phyloP scores from a whole-genome alignment of 2,888 invertebrate genomes.

The Pediacus dermestoides region DNA sequence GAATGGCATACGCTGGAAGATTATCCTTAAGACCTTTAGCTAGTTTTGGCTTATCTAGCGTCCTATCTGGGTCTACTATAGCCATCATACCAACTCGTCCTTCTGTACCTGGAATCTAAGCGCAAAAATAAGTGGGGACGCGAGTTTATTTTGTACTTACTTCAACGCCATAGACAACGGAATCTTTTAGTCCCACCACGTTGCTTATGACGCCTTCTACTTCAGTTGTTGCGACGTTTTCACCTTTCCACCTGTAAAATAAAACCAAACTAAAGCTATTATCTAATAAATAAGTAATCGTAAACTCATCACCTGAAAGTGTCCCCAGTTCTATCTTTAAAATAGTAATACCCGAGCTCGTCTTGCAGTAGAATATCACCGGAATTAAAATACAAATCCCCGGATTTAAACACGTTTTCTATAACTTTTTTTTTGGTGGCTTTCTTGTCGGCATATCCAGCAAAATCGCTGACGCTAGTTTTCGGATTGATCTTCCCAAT shows the following conservation, averaged over 20 bases:
- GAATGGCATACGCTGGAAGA: constrained; percentile 83
- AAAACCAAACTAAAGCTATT: constrained; percentile 3
- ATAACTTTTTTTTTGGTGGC: constrained; percentile 72
- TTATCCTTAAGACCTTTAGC: constrained; percentile 64
- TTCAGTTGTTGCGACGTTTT: constrained; percentile 95
- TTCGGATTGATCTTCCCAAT: constrained; percentile 67
- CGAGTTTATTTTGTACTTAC: constrained; percentile 56
- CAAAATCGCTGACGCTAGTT: constrained; percentile 57
- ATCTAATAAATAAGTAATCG: not conserved
- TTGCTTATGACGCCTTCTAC: constrained; percentile 87
- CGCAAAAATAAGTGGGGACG: constrained; percentile 6
- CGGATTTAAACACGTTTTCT: constrained; percentile 69
- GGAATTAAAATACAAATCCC: constrained; percentile 88
- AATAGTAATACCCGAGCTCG: constrained; percentile 89
- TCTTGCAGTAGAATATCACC: constrained; percentile 88
- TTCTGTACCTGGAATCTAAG: constrained; percentile 71
- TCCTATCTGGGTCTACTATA: constrained; percentile 66
- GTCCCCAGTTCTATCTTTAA: constrained; percentile 86
- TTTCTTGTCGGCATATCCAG: constrained; percentile 64
- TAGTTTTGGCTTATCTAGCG: constrained; percentile 58
- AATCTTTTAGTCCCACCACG: constrained; percentile 64
- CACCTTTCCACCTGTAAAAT: constrained; percentile 75
- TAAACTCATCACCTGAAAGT: constrained; percentile 61
- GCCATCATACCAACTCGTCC: constrained; percentile 95
- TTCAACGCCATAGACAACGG: constrained; percentile 89